Conservation (phyloP, 1,140 invertebrate species). For the Hyles euphorbiae region DNA sequence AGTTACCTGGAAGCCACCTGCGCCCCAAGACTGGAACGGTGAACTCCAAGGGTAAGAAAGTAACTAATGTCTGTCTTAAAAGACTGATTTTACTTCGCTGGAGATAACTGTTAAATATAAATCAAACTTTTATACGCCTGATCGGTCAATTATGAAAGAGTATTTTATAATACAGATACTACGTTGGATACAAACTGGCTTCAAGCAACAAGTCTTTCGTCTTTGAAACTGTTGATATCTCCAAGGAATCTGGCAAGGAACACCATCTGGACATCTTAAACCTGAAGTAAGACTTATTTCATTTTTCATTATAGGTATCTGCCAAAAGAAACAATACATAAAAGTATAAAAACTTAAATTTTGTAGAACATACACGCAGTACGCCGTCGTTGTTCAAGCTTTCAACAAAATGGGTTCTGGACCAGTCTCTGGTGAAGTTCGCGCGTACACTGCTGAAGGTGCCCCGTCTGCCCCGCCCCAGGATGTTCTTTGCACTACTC, state of each 20-base stretch:
- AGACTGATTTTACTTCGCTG: too few relatives aligned
- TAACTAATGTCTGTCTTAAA: not conserved
- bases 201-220: slow-evolving; percentile 93
- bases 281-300: slow-evolving; percentile 78
- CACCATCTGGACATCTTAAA: slow-evolving; percentile 89
- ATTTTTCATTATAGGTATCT: not conserved
- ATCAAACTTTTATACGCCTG: not conserved
- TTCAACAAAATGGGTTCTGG: slow-evolving; percentile 96
- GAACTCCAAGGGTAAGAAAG: slow-evolving; percentile 84
- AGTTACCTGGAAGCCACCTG: slow-evolving; percentile 95
- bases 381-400: slow-evolving; percentile 95
- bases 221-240: slow-evolving; percentile 95
- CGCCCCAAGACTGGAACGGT: slow-evolving; percentile 93
- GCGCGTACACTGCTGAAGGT: slow-evolving; percentile 93
- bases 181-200: slow-evolving; percentile 92
- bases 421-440: slow-evolving; percentile 91
- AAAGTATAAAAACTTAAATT: not conserved
- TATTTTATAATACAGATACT: slow-evolving; percentile 77
- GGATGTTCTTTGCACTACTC: slow-evolving; percentile 91
- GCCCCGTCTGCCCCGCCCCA: slow-evolving; percentile 95
- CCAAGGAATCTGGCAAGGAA: slow-evolving; percentile 92
- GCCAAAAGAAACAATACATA: too few relatives aligned
- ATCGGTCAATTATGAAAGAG: slow-evolving; percentile 5
- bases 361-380: slow-evolving; percentile 92
- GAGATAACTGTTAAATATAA: not conserved